Evolutionary conservation across 2,113 vertebrate species (phyloP).

Genomic region (Alexandromys fortis): DNA sequence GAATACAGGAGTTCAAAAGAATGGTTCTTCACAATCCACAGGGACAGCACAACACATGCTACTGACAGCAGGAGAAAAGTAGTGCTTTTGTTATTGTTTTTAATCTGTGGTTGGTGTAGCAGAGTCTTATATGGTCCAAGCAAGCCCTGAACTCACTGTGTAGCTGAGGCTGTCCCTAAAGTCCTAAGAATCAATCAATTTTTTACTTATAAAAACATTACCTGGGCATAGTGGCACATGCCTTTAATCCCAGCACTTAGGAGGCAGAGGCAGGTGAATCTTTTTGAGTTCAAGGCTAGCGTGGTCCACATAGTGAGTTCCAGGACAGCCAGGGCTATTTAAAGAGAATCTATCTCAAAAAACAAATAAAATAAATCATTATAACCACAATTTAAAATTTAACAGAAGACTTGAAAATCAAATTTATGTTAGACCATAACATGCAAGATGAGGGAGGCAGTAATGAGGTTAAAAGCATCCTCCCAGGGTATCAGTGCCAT

Average conservation of each 20-base stretch:
- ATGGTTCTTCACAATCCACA: background rate
- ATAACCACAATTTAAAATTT: conserved; percentile 22
- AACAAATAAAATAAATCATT: background rate
- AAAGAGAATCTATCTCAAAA: background rate
- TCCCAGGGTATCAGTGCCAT: background rate
- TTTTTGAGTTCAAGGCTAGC: background rate
- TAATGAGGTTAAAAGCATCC: background rate
- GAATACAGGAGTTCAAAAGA: background rate
- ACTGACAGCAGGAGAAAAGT: background rate
- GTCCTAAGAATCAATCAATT: background rate
- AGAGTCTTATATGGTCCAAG: background rate
- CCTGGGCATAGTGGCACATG: background rate
- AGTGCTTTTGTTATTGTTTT: background rate
- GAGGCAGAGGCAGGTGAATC: background rate
- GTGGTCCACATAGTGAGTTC: background rate
- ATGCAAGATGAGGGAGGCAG: background rate
- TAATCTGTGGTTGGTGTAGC: background rate
- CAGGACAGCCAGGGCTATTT: background rate
- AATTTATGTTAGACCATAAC: background rate
- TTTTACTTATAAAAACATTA: background rate
- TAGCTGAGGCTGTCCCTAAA: background rate
- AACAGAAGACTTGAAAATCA: background rate
- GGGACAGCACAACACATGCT: background rate
- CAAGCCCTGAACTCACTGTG: background rate
- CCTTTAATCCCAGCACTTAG: background rate